Conservation (phyloP, 2,113 vertebrate species). For the Tupaia chinensis region DNA sequence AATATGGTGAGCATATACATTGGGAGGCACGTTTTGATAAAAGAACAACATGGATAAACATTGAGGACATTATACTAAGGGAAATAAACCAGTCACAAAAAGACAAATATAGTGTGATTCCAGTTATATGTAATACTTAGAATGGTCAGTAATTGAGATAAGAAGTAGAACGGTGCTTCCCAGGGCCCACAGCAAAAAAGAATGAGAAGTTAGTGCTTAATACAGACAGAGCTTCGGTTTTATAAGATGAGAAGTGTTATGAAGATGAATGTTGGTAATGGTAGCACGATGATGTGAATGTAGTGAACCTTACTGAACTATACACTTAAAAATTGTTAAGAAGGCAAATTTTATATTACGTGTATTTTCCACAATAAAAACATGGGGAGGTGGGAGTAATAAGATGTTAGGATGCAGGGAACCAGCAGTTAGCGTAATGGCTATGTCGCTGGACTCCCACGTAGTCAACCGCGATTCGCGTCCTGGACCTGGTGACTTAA, state of each 20-base stretch:
- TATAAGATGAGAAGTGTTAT: neutral
- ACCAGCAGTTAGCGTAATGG: too few relatives aligned
- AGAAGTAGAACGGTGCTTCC: neutral
- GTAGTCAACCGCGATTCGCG: too few relatives aligned
- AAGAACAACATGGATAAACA: neutral
- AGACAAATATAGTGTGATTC: neutral
- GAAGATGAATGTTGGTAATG: neutral
- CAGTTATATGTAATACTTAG: neutral
- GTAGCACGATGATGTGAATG: neutral
- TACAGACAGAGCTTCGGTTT: neutral
- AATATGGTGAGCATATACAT: neutral
- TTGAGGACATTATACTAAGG: neutral
- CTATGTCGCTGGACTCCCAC: too few relatives aligned
- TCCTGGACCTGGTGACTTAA: too few relatives aligned
- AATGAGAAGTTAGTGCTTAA: neutral
- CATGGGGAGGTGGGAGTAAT: neutral
- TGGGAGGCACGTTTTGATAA: neutral
- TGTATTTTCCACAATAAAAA: neutral
- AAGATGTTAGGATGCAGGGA: constrained; percentile 12
- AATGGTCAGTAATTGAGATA: neutral
- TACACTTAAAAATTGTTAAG: neutral
- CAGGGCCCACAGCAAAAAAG: neutral
- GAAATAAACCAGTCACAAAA: neutral
- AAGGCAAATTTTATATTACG: neutral
- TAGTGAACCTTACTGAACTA: neutral